Conservation (phyloP, 2,888 invertebrate genomes). For the Pycnomerus fuliginosus region DNA sequence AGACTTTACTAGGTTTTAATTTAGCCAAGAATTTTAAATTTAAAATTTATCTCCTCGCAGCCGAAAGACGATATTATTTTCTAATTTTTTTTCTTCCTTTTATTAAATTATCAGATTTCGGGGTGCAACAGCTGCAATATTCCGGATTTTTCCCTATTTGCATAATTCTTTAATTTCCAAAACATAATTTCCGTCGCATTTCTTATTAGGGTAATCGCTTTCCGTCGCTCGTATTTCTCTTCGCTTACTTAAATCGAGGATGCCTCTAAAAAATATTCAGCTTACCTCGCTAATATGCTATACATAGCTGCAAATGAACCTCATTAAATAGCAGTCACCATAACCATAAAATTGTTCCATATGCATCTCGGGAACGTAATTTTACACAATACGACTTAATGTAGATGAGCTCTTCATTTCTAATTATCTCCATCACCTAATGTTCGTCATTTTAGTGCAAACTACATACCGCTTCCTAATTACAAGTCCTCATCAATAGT, state of each 20-base stretch:
- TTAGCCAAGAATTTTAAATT: slow-evolving; percentile 30
- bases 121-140: slow-evolving; percentile 33
- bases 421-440: slow-evolving; percentile 19
- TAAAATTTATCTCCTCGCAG: slow-evolving; percentile 23
- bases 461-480: slow-evolving; percentile 15
- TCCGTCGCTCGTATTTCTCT: no score
- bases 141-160: slow-evolving; percentile 30
- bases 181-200: no score
- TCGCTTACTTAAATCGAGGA: no score
- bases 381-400: neutral
- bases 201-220: no score
- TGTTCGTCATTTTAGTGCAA: slow-evolving; percentile 15
- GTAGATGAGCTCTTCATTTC: neutral
- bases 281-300: no score
- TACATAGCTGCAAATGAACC: no score
- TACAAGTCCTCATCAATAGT: slow-evolving; percentile 23
- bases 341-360: no score
- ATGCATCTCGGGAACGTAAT: neutral
- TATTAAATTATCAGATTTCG: slow-evolving; percentile 36
- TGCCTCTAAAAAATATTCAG: no score
- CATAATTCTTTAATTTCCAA: slow-evolving; percentile 36
- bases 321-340: no score
- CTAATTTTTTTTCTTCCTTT: slow-evolving; percentile 30
- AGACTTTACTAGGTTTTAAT: slow-evolving; percentile 41
- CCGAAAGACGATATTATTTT: slow-evolving; percentile 28